phyloP scores from a whole-genome alignment of 2,888 invertebrate genomes.

The Phoronis australis region DNA sequence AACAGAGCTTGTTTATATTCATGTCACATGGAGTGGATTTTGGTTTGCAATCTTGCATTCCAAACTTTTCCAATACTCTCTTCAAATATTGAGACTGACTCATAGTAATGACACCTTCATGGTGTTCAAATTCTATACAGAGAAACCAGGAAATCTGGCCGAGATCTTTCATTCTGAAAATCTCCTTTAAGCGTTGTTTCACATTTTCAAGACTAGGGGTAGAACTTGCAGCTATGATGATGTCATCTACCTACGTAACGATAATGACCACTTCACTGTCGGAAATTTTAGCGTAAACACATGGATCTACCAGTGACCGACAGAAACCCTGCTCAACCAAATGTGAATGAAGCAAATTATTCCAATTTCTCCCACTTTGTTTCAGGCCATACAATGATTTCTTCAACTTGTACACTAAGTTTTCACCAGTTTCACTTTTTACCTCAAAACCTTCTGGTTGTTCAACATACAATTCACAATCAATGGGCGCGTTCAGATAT shows the following conservation, averaged over 20 bases:
- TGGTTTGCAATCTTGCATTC: conserved; percentile 8
- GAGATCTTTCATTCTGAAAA: conserved; percentile 15
- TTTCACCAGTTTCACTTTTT: neutral
- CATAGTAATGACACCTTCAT: conserved; percentile 2
- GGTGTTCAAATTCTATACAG: conserved; percentile 10
- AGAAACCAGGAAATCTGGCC: conserved; percentile 10
- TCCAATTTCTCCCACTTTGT: conserved; percentile 7
- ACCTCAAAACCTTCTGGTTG: conserved; percentile 6
- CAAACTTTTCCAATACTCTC: conserved; percentile 7
- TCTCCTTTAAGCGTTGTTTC: conserved; percentile 4
- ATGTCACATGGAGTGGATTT: conserved; percentile 7
- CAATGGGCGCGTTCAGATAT: conserved; percentile 7
- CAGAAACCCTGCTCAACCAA: neutral
- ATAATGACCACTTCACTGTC: neutral
- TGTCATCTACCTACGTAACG: neutral
- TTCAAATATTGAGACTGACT: conserved; percentile 5
- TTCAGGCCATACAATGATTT: conserved; percentile 6
- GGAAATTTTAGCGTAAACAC: neutral
- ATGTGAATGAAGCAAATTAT: neutral
- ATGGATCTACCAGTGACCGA: neutral
- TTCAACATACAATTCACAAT: conserved; percentile 6
- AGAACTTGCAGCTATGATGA: conserved; percentile 1
- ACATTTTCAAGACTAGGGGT: neutral
- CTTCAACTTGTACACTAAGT: conserved; percentile 4
- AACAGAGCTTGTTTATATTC: no score